These are phyloP conservation scores for Nephila pilipes DNA, from an alignment of 1,140 invertebrate species.

Conservation along the genomic window DNA sequence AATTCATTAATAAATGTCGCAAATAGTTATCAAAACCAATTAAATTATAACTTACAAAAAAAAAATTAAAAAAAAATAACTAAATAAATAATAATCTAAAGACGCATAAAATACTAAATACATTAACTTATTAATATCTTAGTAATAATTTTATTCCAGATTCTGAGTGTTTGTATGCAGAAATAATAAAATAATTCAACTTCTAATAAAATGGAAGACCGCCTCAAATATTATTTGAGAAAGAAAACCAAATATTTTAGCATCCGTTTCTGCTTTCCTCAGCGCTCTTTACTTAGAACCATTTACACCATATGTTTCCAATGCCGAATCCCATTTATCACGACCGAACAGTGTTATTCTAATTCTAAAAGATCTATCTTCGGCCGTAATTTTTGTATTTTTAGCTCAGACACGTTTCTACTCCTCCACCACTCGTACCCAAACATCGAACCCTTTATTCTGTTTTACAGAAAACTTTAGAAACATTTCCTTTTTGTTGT, in stretches of 20 bases:
- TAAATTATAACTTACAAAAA: too few species aligned
- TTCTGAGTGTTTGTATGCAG: too few species aligned
- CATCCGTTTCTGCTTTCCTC: neutral
- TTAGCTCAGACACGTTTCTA: neutral
- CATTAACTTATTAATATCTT: too few species aligned
- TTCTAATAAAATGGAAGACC: too few species aligned
- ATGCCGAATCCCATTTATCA: conserved; percentile 14
- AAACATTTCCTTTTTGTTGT: too few species aligned
- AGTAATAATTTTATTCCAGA: too few species aligned
- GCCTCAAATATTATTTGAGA: neutral
- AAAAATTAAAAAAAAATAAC: too few species aligned
- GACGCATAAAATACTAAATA: too few species aligned
- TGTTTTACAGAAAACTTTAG: neutral
- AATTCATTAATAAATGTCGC: too few species aligned
- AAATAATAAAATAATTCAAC: too few species aligned
- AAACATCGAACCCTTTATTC: neutral
- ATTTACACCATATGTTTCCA: conserved; percentile 17
- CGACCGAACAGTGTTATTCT: neutral
- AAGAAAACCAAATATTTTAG: neutral
- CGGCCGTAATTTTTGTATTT: neutral
- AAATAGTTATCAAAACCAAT: too few species aligned
- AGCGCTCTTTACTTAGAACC: neutral
- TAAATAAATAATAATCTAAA: too few species aligned
- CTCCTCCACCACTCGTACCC: neutral
- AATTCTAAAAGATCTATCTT: neutral